Base-by-base conservation (phyloP, 1,140 invertebrate genomes). In the Liolophura sinensis region DNA sequence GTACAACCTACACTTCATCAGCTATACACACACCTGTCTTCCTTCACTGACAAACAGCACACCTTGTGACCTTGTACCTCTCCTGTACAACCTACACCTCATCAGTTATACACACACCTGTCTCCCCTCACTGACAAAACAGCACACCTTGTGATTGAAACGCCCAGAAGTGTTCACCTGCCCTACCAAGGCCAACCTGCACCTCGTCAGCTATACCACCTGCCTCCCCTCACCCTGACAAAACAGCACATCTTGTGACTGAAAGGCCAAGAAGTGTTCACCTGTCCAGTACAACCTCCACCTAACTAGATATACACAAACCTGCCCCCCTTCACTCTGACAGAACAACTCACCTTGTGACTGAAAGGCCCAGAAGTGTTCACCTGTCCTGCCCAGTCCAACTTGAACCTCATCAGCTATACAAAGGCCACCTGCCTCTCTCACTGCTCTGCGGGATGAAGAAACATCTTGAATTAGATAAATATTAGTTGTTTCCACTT, bases 381-480 rank as follows among this genome's bases (percentile, higher is more conserved):
- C 92, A 7, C 97, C 97, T 47, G 93, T 91, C 68, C 97, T 88
- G 1, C 97, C 97, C 80, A 99, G 98, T 7, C 97, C 97, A 58
- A 97, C 94, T 87, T 99, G 97, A 0, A 99, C 96, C 86, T 99
- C 97, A 84, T 99, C 97, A 40, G 96, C 95, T 67, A 99, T 96
- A 79, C 95, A 96, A 1, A 99, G 87, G 1, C 96, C 97, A 60
- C 96, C 96, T 62, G 92, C 91, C 60, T 89, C 89, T 55, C 91
- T 89, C 0, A 81, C 74, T 70, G 68, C 65, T 56, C 79, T 81
- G 64, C 9, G 31, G 9, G 31, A 40, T 3, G 31, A 40, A 40
- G 31, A 40, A 40, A 40, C 3, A 9, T 40, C 31, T 5, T 40
- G 3, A 40, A 9, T 9, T 5, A 40, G 31, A 5, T 40, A 9